Evolutionary conservation across 2,888 invertebrate species (phyloP).

Genomic region (Rhamnusium bicolor): DNA sequence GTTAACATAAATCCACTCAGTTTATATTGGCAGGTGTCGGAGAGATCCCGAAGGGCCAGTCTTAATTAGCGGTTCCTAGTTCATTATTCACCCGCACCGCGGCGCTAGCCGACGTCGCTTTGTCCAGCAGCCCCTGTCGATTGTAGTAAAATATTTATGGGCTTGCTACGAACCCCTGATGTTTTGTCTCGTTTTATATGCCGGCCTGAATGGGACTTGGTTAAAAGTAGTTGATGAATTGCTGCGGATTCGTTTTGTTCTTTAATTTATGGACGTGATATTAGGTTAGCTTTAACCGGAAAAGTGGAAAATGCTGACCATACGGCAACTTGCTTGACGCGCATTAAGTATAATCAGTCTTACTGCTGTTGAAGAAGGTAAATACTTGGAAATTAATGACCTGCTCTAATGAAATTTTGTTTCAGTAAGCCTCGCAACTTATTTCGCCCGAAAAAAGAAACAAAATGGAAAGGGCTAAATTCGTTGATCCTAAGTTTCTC

Average conservation of each 20-base stretch:
- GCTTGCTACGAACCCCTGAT: constrained; percentile 51
- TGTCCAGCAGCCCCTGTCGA: constrained; percentile 68
- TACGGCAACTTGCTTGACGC: constrained; percentile 23
- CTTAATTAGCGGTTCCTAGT: constrained; percentile 70
- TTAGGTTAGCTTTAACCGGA: constrained; percentile 30
- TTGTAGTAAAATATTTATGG: constrained; percentile 69
- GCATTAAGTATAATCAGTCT: constrained; percentile 32
- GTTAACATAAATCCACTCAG: constrained; percentile 64
- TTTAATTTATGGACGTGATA: constrained; percentile 54
- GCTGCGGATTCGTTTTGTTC: constrained; percentile 54
- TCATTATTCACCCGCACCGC: constrained; percentile 68
- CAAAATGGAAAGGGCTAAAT: background rate
- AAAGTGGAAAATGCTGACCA: constrained; percentile 28
- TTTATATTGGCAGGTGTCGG: constrained; percentile 69
- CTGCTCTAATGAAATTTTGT: constrained; percentile 35
- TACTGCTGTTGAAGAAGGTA: constrained; percentile 25
- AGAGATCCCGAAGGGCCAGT: constrained; percentile 66
- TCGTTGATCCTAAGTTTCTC: background rate
- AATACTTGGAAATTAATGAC: constrained; percentile 31
- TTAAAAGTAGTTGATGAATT: constrained; percentile 60
- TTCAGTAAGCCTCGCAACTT: constrained; percentile 8
- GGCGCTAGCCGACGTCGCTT: constrained; percentile 65
- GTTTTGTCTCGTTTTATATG: constrained; percentile 62
- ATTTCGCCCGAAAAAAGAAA: background rate
- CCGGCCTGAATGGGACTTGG: constrained; percentile 47